Evolutionary conservation across 1,140 invertebrate species (phyloP), one percentile per base, ranked within the genome.

Genomic region (Sycobia sp.): DNA sequence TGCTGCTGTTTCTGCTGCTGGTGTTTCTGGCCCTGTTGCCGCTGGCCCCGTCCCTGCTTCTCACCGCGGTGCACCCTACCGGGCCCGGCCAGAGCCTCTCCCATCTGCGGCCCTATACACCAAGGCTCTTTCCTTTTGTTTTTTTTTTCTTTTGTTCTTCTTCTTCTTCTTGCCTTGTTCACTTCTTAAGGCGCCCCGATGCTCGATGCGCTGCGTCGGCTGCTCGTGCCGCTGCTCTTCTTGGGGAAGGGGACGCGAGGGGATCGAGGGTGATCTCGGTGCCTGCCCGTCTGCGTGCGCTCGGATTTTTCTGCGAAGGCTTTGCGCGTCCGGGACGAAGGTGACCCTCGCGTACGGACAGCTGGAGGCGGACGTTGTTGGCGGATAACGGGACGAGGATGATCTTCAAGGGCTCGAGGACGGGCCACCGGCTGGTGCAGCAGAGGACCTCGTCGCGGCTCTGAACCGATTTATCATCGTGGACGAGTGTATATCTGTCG

Each of bases 31-130:
- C 39, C 47, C 29, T 46, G 61, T 7, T 47, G 18, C 23, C 53
- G 13, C n/a, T 23, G 32, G 16, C 29, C 18, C 20, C 16, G 32
- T 23, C 34, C 8, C 32, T 22, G 18, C 29, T 25, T 22, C 16
- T 23, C 34, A 20, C 22, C 65, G 67, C 71, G 69, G 62, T 72
- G 69, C 72, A 76, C 75, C 79, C 76, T 73, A 71, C 69, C 69
- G 73, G 72, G 73, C 71, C 58, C 65, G 63, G 60, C 66, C 65
- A 79, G 65, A 67, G 73, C 73, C 71, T 72, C 67, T 81, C 78
- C 80, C 80, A 82, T 81, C 79, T 80, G 79, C 78, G 69, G 71
- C 73, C 71, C 65, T 53, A n/a, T n/a, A 56, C 54, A 41, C 59
- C 58, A 47, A 25, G 36, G 50, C 46, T 25, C 49, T 43, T 53